Base-by-base conservation (phyloP, 2,113 vertebrate genomes). In the Maccullochella peelii region DNA sequence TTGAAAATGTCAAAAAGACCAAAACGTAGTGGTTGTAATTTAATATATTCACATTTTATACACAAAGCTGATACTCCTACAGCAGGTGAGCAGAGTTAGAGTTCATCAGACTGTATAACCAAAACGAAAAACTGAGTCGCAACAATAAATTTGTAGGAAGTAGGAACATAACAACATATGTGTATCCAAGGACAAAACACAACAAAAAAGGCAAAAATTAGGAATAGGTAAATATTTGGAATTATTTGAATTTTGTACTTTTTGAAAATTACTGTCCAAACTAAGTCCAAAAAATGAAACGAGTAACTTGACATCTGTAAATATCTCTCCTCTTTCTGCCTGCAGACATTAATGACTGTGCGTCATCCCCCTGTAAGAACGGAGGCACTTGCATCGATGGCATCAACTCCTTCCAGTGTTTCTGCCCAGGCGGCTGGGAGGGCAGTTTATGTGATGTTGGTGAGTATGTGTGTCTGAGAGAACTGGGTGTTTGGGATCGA, bases 351-450 rank as follows among this genome's bases (percentile, higher is more conserved):
- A 98, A 99, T 1, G 98, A 99, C 92, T 99, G 98, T 71, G 94
- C 94, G 6, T 93, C 96, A 5, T 96, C 94, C 30, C 97, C 96
- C 0, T 99, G 98, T 92, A 94, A 92, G 80, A 99, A 98, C 0
- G 97, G 97, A 67, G 98, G 97, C 16, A 99, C 98, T 0, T 99
- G 98, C 93, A 98, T 99, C 0, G 98, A 99, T 21, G 97, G 96
- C 55, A 95, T 99, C 75, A 97, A 96, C 86, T 94, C 96, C 23
- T 99, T 99, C 84, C 95, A 94, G 83, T 99, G 98, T 85, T 95
- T 98, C 92, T 99, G 98, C 81, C 97, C 96, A 9, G 96, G 95
- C 57, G 98, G 98, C 87, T 99, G 97, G 97, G 96, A 98, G 93
- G 98, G 98, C 66, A 94, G 91, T 21, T 86, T 99, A 3, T 99